Evolutionary conservation across 1,140 invertebrate genomes (phyloP), one percentile per base, ranked within the genome.

Genomic region (Lysiphlebus fabarum): DNA sequence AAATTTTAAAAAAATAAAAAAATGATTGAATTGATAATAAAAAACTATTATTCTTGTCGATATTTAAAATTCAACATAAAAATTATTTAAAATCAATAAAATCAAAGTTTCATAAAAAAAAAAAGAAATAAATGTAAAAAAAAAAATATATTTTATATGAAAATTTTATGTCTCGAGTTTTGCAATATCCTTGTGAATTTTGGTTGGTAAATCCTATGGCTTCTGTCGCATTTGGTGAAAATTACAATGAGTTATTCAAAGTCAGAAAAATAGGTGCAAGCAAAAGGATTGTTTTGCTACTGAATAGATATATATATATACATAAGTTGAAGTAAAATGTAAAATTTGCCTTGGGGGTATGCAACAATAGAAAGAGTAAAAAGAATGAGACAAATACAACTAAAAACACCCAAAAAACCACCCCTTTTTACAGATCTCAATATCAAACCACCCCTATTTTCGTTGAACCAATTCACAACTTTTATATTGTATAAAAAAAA

Each of bases 281-380:
- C 41, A 41, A 57, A 56, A 61, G 54, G 59, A 61, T 61, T 57
- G 54, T 56, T 61, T 56, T 50, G 54, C 54, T n/a, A 44, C 14
- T 50, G 59, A 45, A 42, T 37, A 56, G 47, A 53, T 33, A 37
- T 17, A 6, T 33, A 37, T 17, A 6, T 36, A 58, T 53, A 38
- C 34, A 48, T 47, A 54, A 26, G 14, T 8, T 38, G 7, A 38
- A 51, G 58, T 36, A 44, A 51, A 38, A 36, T 40, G 48, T 17
- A 54, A 45, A 56, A 51, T 66, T 59, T 62, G 41, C 44, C 42
- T 38, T 58, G 45, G 51, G 53, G 61, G 60, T 60, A 59, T 65
- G 67, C 64, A 57, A 65, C 62, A 62, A 65, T 62, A 44, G 33
- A 58, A 50, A 12, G 42, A 53, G 26, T 47, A 63, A 57, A 53